Percentiles rank a stretch among this genome's conserved stretches.
Evolutionary conservation across 2,888 invertebrate genomes (phyloP).

Genomic region (Diploptera punctata): DNA sequence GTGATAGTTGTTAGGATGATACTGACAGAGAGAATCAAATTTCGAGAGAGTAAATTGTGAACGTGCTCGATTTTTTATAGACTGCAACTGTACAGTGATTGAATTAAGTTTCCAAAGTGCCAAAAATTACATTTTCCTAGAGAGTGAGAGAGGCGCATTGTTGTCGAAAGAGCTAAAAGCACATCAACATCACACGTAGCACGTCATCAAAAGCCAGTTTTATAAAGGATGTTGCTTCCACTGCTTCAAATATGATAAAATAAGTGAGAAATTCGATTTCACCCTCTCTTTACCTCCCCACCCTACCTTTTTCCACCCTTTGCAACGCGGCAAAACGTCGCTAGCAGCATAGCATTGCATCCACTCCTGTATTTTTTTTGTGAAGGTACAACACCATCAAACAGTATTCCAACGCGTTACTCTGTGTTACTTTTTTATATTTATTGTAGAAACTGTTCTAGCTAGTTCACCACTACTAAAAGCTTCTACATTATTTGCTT

Average conservation of each 20-base stretch:
- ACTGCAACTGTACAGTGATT: slow-evolving; percentile 33
- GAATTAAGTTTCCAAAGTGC: slow-evolving; percentile 38
- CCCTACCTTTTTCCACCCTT: not conserved
- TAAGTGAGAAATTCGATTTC: slow-evolving; percentile 40
- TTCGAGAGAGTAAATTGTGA: not conserved
- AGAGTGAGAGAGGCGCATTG: slow-evolving; percentile 27
- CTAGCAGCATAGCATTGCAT: slow-evolving; percentile 1
- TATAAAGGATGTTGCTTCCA: slow-evolving; percentile 31
- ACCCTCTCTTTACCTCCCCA: not conserved
- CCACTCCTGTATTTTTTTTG: not conserved
- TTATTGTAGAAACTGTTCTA: too few relatives aligned
- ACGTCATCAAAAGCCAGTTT: slow-evolving; percentile 38
- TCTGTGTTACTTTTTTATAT: not conserved
- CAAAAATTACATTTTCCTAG: slow-evolving; percentile 35
- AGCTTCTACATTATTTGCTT: too few relatives aligned
- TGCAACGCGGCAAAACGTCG: slow-evolving; percentile 35
- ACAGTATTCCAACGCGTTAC: not conserved
- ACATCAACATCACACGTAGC: slow-evolving; percentile 31
- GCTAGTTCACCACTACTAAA: too few relatives aligned
- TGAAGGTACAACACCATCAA: not conserved
- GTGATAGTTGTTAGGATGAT: not conserved
- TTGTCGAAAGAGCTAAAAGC: slow-evolving; percentile 40
- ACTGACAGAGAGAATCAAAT: not conserved
- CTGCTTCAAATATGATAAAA: slow-evolving; percentile 38
- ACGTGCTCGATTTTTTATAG: slow-evolving; percentile 14